Base-by-base conservation (phyloP, 1,140 invertebrate species). In the Drosophila persimilis region DNA sequence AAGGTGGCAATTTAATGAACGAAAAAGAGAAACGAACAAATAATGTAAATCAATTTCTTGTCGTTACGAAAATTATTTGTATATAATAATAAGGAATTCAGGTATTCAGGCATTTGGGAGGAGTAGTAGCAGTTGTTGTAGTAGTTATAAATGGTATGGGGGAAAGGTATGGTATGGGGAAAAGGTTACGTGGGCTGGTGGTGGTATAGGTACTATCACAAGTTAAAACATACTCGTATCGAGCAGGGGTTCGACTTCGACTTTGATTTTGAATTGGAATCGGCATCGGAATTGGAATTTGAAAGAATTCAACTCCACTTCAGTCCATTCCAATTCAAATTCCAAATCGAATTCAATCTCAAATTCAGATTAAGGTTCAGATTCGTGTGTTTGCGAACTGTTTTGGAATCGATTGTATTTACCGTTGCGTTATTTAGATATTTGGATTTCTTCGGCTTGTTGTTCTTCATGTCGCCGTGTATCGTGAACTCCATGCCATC, bases 401-500 rank as follows among this genome's bases (percentile, higher is more conserved):
- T 24, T 24, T 7, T 35, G 57, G 20, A 50, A 57, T 77, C 55
- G 60, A 59, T 47, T 76, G 55, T 86, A 86, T 72, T 94, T 71
- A 94, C 94, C 81, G 95, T 96, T 77, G 94, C 94, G 90, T 95
- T 95, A 83, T 95, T 95, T 72, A 94, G 92, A 91, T 95, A 92
- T 92, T 95, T 95, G 62, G 94, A 94, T 92, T 95, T 96, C 91
- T 94, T 95, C 81, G 90, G 69, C 84, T 95, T 93, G 92, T 95
- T 95, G 92, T 95, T 95, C 92, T 95, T 95, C 79, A 95, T 92
- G 92, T 96, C 95, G 92, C 95, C 96, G 91, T 97, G 96, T 92
- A 97, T 97, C 3, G 96, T 97, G 85, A 97, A 96, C 92, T 97
- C 96, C 95, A 97, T 96, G 47, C 96, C 96, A 91, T 97, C 96